Conservation (phyloP, 2,113 vertebrate genomes). For the Leucoraja erinaceus region DNA sequence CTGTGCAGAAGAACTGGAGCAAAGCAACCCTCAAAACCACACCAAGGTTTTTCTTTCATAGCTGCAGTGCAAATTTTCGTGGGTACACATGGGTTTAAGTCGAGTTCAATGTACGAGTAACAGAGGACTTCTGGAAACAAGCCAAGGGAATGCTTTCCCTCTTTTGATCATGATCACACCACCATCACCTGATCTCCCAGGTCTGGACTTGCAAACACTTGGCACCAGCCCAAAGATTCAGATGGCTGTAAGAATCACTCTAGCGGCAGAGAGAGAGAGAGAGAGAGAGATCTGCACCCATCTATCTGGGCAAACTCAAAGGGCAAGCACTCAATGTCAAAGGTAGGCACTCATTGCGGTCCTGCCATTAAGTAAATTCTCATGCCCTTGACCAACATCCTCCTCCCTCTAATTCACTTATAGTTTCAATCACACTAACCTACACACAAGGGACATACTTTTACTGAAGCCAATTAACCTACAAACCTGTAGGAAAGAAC, state of each 20-base stretch:
- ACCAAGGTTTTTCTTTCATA: not conserved
- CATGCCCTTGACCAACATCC: too few relatives aligned
- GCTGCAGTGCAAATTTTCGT: not conserved
- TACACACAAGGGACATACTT: too few relatives aligned
- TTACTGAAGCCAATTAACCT: too few relatives aligned
- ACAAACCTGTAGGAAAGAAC: too few relatives aligned
- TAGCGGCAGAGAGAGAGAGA: not conserved
- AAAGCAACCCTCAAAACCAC: not conserved
- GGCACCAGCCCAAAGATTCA: not conserved
- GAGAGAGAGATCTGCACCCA: too few relatives aligned
- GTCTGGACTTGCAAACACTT: not conserved
- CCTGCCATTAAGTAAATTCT: too few relatives aligned
- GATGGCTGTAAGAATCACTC: not conserved
- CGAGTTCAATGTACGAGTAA: not conserved
- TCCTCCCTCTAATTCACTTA: too few relatives aligned
- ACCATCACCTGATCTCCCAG: not conserved
- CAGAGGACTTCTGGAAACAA: not conserved
- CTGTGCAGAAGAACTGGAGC: not conserved
- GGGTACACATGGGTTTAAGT: not conserved
- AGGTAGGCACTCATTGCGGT: too few relatives aligned
- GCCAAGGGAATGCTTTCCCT: not conserved
- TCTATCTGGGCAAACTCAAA: too few relatives aligned
- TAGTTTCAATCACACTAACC: too few relatives aligned
- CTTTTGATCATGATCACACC: not conserved
- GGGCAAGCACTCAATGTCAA: too few relatives aligned